These are phyloP conservation scores for Hippolais icterina DNA, from an alignment of 2,113 vertebrate genomes.

Conservation along the genomic window DNA sequence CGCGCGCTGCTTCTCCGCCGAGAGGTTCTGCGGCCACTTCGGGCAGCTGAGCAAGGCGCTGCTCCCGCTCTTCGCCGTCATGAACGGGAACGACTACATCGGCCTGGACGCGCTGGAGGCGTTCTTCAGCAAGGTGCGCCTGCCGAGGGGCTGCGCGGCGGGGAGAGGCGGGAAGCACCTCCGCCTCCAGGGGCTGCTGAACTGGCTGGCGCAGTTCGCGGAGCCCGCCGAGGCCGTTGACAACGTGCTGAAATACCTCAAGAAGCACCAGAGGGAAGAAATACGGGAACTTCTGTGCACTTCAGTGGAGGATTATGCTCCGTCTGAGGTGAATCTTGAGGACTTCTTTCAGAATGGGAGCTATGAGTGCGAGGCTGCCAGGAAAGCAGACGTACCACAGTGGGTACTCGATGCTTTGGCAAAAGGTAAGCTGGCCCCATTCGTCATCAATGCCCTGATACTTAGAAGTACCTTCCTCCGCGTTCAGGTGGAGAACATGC, in stretches of 20 bases:
- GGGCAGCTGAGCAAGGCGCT: constrained; percentile 72
- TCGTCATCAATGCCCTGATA: constrained; percentile 79
- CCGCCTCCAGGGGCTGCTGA: constrained; percentile 80
- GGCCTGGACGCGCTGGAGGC: constrained; percentile 66
- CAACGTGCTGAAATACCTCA: constrained; percentile 63
- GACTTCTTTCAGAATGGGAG: constrained; percentile 75
- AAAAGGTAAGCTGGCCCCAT: constrained; percentile 75
- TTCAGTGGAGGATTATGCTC: constrained; percentile 83
- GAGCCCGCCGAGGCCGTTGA: constrained; percentile 75
- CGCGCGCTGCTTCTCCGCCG: constrained; percentile 76
- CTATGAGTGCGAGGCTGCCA: constrained; percentile 36
- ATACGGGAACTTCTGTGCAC: constrained; percentile 70
- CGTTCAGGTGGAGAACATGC: constrained; percentile 89
- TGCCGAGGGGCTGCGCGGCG: not conserved
- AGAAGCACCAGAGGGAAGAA: constrained; percentile 20
- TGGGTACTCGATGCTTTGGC: constrained; percentile 75
- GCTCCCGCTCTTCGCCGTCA: constrained; percentile 87
- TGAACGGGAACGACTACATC: constrained; percentile 86
- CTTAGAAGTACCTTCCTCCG: constrained; percentile 82
- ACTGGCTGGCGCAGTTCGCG: constrained; percentile 83
- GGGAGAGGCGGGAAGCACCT: constrained; percentile 54
- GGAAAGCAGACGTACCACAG: constrained; percentile 64
- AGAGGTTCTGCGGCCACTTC: constrained; percentile 80
- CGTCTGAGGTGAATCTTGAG: constrained; percentile 73
- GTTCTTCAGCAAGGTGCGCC: constrained; percentile 65